phyloP scores from a whole-genome alignment of 2,797 vertebrate species.

The Pristis pectinata region DNA sequence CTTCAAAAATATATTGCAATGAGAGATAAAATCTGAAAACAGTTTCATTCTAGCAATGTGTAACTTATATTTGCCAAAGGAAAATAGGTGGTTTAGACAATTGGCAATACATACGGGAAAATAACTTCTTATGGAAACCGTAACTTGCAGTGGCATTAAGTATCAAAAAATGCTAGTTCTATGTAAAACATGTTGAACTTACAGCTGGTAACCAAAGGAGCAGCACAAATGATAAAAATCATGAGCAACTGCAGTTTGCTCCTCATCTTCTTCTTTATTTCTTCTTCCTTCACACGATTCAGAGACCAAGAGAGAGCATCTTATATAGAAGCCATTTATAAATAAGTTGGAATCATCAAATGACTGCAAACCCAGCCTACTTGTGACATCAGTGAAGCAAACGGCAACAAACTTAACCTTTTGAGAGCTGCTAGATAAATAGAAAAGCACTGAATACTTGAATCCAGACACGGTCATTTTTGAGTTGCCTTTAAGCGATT shows the following conservation, averaged over 20 bases:
- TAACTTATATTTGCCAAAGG: neutral
- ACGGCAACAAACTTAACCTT: conserved; percentile 16
- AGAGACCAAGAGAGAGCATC: conserved; percentile 16
- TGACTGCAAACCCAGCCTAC: conserved; percentile 19
- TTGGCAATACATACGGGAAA: neutral
- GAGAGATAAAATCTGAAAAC: neutral
- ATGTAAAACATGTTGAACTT: conserved; percentile 6
- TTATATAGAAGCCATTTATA: conserved; percentile 24
- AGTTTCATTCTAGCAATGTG: neutral
- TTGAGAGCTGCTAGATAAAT: conserved; percentile 19
- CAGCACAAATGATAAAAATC: conserved; percentile 16
- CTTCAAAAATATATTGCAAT: neutral
- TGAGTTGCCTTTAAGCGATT: neutral
- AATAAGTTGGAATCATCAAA: conserved; percentile 3
- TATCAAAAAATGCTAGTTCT: neutral
- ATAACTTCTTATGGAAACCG: neutral
- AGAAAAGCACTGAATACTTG: neutral
- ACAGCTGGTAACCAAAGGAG: conserved; percentile 12
- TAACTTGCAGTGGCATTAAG: neutral
- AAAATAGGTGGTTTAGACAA: neutral
- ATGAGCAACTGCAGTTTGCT: neutral
- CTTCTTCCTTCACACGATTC: neutral
- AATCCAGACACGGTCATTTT: neutral
- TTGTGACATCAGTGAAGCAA: conserved; percentile 23
- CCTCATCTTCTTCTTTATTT: neutral